These are phyloP conservation scores for Exocentrus adspersus DNA, from an alignment of 2,888 invertebrate species.

Conservation along the genomic window DNA sequence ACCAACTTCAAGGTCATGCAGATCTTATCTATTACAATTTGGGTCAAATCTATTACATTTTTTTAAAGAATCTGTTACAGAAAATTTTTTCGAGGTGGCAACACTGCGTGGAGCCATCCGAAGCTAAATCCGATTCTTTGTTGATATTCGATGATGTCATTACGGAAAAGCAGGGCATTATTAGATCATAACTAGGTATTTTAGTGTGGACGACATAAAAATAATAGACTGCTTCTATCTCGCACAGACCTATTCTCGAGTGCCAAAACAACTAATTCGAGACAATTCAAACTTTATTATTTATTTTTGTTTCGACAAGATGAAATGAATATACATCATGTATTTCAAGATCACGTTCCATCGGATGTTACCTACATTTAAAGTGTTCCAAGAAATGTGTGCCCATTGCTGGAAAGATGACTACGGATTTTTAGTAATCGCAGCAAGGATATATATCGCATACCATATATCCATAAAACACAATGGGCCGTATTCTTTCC, in stretches of 20 bases:
- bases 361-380: slow-evolving; percentile 47
- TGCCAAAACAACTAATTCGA: slow-evolving; percentile 57
- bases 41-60: no score
- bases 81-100: no score
- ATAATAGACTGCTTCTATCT: slow-evolving; percentile 56
- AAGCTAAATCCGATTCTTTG: slow-evolving; percentile 26
- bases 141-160: slow-evolving; percentile 32
- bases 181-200: slow-evolving; percentile 34
- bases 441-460: no score
- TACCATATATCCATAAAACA: no score
- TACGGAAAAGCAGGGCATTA: slow-evolving; percentile 27
- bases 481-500: no score
- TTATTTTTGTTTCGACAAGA: slow-evolving; percentile 59
- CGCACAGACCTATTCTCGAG: slow-evolving; percentile 54
- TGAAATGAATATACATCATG: slow-evolving; percentile 54
- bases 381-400: no score
- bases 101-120: no score
- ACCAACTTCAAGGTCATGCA: no score
- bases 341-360: slow-evolving; percentile 40
- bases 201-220: slow-evolving; percentile 53
- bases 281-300: slow-evolving; percentile 57
- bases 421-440: no score
- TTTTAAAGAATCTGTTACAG: no score
- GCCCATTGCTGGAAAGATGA: no score
- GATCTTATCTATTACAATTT: no score